These are phyloP conservation scores for Ptychobarbus kaznakovi DNA, from an alignment of 2,797 vertebrate species.

Conservation along the genomic window DNA sequence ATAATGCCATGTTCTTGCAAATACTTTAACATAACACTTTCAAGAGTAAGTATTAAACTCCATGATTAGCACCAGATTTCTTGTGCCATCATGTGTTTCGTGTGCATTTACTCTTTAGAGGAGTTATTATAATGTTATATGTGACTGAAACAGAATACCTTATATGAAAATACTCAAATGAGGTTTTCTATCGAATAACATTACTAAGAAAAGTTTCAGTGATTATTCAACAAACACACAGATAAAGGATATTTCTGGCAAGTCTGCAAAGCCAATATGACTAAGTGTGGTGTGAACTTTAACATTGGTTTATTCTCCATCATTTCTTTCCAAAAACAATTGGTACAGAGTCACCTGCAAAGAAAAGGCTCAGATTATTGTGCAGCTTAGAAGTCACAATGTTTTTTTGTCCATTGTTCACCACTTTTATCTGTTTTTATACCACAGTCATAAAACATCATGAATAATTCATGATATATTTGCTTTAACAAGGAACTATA, in stretches of 20 bases:
- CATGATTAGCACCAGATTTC: not conserved
- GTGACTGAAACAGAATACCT: not conserved
- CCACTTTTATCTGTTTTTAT: not conserved
- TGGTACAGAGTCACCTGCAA: not conserved
- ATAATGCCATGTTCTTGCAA: not conserved
- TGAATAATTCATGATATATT: not conserved
- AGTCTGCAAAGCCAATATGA: not conserved
- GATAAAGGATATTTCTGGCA: not conserved
- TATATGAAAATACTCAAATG: not conserved
- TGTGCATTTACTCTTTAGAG: not conserved
- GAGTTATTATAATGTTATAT: not conserved
- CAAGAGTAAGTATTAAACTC: not conserved
- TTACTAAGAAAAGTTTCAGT: not conserved
- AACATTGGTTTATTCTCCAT: not conserved
- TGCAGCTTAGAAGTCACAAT: not conserved
- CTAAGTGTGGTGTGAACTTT: not conserved
- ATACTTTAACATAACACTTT: not conserved
- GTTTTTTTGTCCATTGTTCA: not conserved
- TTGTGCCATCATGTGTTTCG: not conserved
- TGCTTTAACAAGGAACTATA: not conserved
- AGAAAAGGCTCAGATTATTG: not conserved
- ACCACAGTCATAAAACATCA: not conserved
- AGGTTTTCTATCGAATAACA: not conserved
- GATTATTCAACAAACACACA: not conserved
- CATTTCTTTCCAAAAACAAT: not conserved